phyloP scores from a whole-genome alignment of 2,113 vertebrate species.

The Opisthocomus hoazin region DNA sequence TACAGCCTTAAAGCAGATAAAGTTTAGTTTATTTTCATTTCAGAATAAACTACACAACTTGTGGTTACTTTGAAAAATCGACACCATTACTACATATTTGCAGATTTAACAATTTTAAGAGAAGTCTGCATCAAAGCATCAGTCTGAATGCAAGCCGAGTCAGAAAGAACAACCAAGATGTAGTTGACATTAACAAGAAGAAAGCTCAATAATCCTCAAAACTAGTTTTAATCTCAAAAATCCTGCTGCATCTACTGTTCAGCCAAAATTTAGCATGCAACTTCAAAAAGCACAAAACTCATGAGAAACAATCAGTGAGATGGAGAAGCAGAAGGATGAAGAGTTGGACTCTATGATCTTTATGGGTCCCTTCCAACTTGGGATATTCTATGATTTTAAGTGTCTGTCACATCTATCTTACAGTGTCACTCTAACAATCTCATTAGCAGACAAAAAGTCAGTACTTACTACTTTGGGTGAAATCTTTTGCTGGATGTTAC shows the following conservation, averaged over 20 bases:
- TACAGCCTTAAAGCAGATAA: background rate
- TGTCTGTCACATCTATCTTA: background rate
- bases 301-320: background rate
- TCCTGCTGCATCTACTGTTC: background rate
- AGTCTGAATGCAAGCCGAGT: background rate
- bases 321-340: background rate
- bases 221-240: background rate
- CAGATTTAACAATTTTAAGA: background rate
- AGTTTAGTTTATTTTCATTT: background rate
- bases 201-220: background rate
- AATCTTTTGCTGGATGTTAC: conserved; percentile 84
- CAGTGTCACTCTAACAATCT: background rate
- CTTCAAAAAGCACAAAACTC: background rate
- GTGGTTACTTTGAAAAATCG: background rate
- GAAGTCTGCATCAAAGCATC: background rate
- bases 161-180: background rate
- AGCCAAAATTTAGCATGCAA: background rate
- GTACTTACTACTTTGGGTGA: conserved; percentile 85
- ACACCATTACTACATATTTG: background rate
- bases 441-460: background rate
- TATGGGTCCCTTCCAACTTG: background rate
- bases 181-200: background rate
- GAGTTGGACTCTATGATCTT: background rate
- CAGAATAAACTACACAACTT: background rate
- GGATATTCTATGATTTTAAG: background rate